Evolutionary conservation across 2,797 vertebrate genomes (phyloP).

Genomic region (Poecile montanus): DNA sequence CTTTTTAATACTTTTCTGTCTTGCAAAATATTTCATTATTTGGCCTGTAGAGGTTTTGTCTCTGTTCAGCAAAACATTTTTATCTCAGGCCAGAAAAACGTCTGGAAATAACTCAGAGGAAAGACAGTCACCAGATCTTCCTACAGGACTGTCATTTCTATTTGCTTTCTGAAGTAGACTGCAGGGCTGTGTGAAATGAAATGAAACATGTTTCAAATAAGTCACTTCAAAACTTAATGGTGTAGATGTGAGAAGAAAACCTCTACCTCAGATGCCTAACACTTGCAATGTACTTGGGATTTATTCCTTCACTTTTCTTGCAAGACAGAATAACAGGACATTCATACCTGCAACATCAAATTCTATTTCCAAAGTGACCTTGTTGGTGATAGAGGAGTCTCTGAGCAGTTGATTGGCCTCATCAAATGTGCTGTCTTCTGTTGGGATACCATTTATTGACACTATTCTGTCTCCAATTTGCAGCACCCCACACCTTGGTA

Average conservation of each 20-base stretch:
- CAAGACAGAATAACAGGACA: not conserved
- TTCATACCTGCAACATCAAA: constrained; percentile 95
- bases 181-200: not conserved
- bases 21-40: not conserved
- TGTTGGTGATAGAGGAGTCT: constrained; percentile 93
- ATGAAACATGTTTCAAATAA: not conserved
- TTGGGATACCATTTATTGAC: constrained; percentile 94
- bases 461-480: constrained; percentile 97
- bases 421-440: constrained; percentile 96
- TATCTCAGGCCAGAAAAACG: not conserved
- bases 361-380: constrained; percentile 97
- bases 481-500: constrained; percentile 90
- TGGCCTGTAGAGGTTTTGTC: not conserved
- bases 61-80: not conserved
- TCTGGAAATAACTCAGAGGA: not conserved
- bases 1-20: not conserved
- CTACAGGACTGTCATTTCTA: constrained; percentile 2
- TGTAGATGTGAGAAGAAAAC: not conserved
- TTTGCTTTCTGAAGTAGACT: not conserved
- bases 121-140: not conserved
- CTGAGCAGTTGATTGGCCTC: constrained; percentile 97
- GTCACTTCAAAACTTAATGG: not conserved
- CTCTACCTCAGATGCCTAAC: not conserved
- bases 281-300: not conserved
- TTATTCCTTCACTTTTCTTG: not conserved